Conservation (phyloP, 2,797 vertebrate species). For the Gallirallus australis region DNA sequence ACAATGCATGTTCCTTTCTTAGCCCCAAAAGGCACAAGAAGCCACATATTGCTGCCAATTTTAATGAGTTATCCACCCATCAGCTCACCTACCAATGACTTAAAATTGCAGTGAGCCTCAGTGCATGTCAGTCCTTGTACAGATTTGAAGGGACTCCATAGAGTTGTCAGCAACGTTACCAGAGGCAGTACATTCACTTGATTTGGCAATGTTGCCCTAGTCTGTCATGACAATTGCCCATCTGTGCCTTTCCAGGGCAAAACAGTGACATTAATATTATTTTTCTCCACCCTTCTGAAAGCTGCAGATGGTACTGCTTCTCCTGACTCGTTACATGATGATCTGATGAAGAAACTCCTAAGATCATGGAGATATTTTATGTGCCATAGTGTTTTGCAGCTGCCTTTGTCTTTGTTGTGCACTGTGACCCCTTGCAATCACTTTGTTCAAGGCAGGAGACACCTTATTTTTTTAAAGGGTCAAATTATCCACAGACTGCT, state of each 20-base stretch:
- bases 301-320: background rate
- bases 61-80: background rate
- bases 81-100: background rate
- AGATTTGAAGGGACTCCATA: background rate
- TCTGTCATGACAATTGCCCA: background rate
- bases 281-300: background rate
- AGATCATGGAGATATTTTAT: background rate
- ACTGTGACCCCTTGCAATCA: background rate
- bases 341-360: background rate
- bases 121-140: background rate
- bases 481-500: background rate
- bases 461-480: background rate
- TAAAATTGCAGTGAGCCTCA: background rate
- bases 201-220: background rate
- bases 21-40: background rate
- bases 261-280: background rate
- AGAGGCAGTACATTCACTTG: background rate
- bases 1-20: background rate
- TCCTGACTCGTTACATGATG: background rate
- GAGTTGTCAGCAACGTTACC: background rate
- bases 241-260: background rate
- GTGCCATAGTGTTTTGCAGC: background rate
- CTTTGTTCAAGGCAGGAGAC: background rate
- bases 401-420: background rate
- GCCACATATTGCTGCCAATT: background rate